Percentiles rank a stretch among this genome's conserved stretches.
Evolutionary conservation across 2,888 invertebrate genomes (phyloP).

Genomic region (Kuschelorhynchus macadamiae): DNA sequence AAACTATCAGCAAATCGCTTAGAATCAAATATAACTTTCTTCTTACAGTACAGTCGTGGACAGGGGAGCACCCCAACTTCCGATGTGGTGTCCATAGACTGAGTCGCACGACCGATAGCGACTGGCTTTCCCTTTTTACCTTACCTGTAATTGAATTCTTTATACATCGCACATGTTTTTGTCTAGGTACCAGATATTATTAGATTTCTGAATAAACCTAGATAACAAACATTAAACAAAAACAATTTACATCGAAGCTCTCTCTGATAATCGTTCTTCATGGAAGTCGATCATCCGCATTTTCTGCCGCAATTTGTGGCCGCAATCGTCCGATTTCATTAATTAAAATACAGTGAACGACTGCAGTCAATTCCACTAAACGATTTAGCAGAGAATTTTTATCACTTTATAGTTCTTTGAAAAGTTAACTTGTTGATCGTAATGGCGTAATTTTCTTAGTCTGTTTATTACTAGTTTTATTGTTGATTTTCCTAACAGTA

Average conservation of each 20-base stretch:
- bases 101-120: too few species aligned
- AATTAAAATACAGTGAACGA: slow-evolving; percentile 47
- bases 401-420: slow-evolving; percentile 42
- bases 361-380: slow-evolving; percentile 34
- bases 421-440: slow-evolving; percentile 13
- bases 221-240: too few species aligned
- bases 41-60: too few species aligned
- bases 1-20: too few species aligned
- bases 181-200: too few species aligned
- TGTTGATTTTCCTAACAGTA: not conserved
- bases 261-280: slow-evolving; percentile 28
- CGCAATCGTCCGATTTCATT: slow-evolving; percentile 38
- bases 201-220: too few species aligned
- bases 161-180: too few species aligned
- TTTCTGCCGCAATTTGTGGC: slow-evolving; percentile 36
- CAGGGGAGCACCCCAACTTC: too few species aligned
- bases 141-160: too few species aligned
- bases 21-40: too few species aligned
- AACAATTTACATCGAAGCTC: slow-evolving; percentile 1
- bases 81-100: too few species aligned
- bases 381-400: slow-evolving; percentile 41
- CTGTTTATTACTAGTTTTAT: slow-evolving; percentile 15
- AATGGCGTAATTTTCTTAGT: slow-evolving; percentile 23
- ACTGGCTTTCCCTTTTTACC: too few species aligned
- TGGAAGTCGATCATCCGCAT: slow-evolving; percentile 41